Percentiles rank a stretch among this genome's conserved stretches.
phyloP scores from a whole-genome alignment of 2,113 vertebrate genomes.

The Saguinus midas region DNA sequence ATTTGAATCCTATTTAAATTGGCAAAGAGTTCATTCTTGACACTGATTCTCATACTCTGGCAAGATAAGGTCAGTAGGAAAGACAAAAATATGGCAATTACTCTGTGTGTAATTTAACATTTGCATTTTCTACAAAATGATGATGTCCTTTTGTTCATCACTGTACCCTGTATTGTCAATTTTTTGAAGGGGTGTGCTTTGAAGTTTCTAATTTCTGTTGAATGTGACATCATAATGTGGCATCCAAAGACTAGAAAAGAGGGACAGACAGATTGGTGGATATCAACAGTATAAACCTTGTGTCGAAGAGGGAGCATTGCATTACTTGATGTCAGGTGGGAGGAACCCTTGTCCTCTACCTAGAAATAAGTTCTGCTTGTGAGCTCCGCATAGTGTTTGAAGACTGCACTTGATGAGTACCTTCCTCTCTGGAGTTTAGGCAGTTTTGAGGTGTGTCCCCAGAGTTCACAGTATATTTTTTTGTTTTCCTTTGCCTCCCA shows the following conservation, averaged over 20 bases:
- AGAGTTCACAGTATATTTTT: not conserved
- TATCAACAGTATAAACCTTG: not conserved
- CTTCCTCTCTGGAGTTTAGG: not conserved
- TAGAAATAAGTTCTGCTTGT: not conserved
- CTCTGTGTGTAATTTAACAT: not conserved
- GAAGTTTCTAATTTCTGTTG: not conserved
- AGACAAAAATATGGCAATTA: conserved; percentile 42
- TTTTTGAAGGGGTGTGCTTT: not conserved
- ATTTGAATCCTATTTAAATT: conserved; percentile 56
- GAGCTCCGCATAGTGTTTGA: not conserved
- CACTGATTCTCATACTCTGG: not conserved
- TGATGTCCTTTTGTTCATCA: conserved; percentile 16
- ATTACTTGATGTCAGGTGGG: too few species aligned
- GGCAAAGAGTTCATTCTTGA: conserved; percentile 32
- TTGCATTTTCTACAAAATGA: conserved; percentile 54
- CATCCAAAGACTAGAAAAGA: not conserved
- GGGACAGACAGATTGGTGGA: not conserved
- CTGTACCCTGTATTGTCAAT: not conserved
- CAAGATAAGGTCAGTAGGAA: conserved; percentile 55
- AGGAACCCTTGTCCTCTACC: not conserved
- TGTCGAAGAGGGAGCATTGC: not conserved
- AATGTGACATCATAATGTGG: not conserved
- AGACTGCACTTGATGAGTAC: not conserved
- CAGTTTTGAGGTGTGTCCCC: not conserved
- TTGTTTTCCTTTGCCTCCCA: not conserved